phyloP scores from a whole-genome alignment of 2,113 vertebrate genomes.

The Rhinoderma darwinii region DNA sequence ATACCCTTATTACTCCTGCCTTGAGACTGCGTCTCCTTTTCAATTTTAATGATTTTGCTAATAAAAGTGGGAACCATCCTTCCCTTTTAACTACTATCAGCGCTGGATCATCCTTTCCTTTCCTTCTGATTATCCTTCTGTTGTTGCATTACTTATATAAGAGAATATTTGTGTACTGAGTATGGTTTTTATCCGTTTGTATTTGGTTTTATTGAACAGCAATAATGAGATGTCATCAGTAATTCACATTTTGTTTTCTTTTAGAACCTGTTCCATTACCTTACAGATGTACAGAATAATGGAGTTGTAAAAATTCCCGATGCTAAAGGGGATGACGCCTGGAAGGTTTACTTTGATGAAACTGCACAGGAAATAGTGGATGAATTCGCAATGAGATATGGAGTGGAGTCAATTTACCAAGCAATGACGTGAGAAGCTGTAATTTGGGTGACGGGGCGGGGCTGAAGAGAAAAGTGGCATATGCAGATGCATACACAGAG shows the following conservation, averaged over 20 bases:
- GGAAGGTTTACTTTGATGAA: constrained; percentile 99
- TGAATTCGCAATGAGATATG: constrained; percentile 98
- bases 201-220: background rate
- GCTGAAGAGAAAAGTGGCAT: background rate
- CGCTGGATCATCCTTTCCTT: too few species aligned
- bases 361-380: constrained; percentile 98
- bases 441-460: background rate
- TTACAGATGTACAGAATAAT: constrained; percentile 96
- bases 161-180: too few species aligned
- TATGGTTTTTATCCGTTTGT: background rate
- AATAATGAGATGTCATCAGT: background rate
- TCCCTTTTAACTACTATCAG: too few species aligned
- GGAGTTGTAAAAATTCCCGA: constrained; percentile 97
- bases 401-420: constrained; percentile 99
- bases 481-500: background rate
- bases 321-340: constrained; percentile 95
- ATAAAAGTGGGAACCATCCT: too few species aligned
- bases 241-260: background rate
- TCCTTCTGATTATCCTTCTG: too few species aligned
- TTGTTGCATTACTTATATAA: too few species aligned
- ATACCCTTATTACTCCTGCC: too few species aligned
- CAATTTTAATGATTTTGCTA: too few species aligned
- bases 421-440: constrained; percentile 92
- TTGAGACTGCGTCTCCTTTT: too few species aligned
- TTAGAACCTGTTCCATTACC: constrained; percentile 96